phyloP scores from a whole-genome alignment of 1,140 invertebrate species.

The Lethocerus indicus region DNA sequence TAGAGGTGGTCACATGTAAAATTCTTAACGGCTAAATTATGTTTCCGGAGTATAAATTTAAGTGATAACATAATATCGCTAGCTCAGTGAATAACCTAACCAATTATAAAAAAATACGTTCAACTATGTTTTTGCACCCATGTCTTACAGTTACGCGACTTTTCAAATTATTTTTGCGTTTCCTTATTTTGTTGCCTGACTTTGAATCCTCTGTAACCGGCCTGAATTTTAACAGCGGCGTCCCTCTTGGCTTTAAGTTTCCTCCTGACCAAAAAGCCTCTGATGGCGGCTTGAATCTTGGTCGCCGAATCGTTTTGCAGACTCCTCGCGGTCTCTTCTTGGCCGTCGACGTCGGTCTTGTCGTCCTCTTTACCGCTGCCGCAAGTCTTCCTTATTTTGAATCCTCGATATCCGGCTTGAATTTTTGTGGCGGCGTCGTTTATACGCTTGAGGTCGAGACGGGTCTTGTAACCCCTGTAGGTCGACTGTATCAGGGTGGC shows the following conservation, averaged over 20 bases:
- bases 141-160: no score
- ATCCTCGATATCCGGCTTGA: conserved; percentile 39
- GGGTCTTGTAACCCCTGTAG: conserved; percentile 16
- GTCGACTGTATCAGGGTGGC: conserved; percentile 18
- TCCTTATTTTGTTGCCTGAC: conserved; percentile 33
- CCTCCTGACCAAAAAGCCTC: conserved; percentile 52
- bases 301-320: conserved; percentile 35
- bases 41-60: no score
- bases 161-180: no score
- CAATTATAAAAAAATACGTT: no score
- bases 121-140: no score
- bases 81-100: no score
- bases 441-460: conserved; percentile 12
- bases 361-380: no score
- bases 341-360: no score
- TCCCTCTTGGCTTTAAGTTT: conserved; percentile 25
- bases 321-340: no score
- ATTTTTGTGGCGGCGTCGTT: conserved; percentile 34
- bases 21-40: no score
- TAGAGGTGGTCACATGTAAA: no score
- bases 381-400: conserved; percentile 35
- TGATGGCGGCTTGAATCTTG: conserved; percentile 55
- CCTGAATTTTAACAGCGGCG: conserved; percentile 51
- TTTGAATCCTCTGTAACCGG: conserved; percentile 49
- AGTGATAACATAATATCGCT: no score